phyloP scores from a whole-genome alignment of 1,140 invertebrate genomes.

The Amphibalanus amphitrite region DNA sequence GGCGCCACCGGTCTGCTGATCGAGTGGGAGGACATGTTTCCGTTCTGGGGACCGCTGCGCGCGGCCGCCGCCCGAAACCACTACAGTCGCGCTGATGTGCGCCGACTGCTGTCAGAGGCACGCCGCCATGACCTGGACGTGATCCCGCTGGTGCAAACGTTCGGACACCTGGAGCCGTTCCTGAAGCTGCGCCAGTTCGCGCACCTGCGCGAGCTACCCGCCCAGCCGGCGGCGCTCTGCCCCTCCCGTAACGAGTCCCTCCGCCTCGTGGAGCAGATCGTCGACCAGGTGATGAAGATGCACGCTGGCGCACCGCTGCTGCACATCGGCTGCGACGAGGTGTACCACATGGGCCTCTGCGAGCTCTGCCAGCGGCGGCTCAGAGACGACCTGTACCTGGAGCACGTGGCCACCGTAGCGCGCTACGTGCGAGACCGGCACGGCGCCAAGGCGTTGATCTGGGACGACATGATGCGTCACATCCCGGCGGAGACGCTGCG shows the following conservation, averaged over 20 bases:
- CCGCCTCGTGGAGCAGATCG: slow-evolving; percentile 51
- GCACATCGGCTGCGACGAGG: slow-evolving; percentile 45
- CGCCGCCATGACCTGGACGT: slow-evolving; percentile 50
- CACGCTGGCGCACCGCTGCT: slow-evolving; percentile 30
- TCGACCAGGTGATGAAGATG: slow-evolving; percentile 55
- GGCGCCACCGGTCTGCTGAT: slow-evolving; percentile 48
- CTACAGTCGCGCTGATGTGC: slow-evolving; percentile 52
- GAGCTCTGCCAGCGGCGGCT: slow-evolving; percentile 39
- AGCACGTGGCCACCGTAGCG: slow-evolving; percentile 26
- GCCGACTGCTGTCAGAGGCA: slow-evolving; percentile 41
- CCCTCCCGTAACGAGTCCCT: slow-evolving; percentile 54
- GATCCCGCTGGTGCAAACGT: slow-evolving; percentile 86
- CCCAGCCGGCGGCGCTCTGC: slow-evolving; percentile 64
- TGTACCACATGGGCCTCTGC: slow-evolving; percentile 59
- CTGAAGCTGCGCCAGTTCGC: slow-evolving; percentile 61
- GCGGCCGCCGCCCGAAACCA: slow-evolving; percentile 51
- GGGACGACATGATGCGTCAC: slow-evolving; percentile 85
- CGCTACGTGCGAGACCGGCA: slow-evolving; percentile 27
- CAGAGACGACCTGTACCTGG: slow-evolving; percentile 27
- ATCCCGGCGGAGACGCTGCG: slow-evolving; percentile 32
- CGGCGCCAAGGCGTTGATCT: slow-evolving; percentile 48
- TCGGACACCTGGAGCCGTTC: slow-evolving; percentile 84
- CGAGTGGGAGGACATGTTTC: slow-evolving; percentile 98
- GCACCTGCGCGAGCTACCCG: slow-evolving; percentile 53
- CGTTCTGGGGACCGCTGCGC: slow-evolving; percentile 52